Base-by-base conservation (phyloP, 2,113 vertebrate genomes). In the Tauraco erythrolophus region DNA sequence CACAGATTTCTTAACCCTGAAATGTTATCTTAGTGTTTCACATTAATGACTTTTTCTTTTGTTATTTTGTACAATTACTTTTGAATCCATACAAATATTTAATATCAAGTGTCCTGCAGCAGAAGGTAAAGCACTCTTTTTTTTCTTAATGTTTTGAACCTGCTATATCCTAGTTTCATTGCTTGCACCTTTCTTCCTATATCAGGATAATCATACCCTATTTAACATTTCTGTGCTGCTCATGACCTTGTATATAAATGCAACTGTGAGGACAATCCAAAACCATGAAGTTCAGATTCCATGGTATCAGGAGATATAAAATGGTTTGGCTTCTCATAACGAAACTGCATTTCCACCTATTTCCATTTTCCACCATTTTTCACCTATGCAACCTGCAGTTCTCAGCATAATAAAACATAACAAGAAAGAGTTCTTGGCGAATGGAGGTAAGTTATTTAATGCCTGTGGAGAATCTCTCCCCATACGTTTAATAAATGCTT, bases 401-500 rank as follows among this genome's bases (percentile, higher is more conserved):
- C 89, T 95, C 93, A 96, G 76, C 74, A 23, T 19, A 91, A 93
- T 91, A 94, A 94, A 97, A 95, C 39, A 50, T 60, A 90, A 84
- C 66, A 74, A 84, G 74, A 46, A n/a, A 61, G 4, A 78, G 79
- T 27, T 85, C 83, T 94, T 96, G 92, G 87, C 89, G 97, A 85
- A 79, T 6, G 39, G 31, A 96, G 45, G 65, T 4, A 83, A 60
- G 83, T 94, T 92, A 95, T 92, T 95, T 95, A 93, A 93, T 93
- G 69, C 70, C 92, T 80, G 83, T 64, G 91, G 90, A 93, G 86
- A 89, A 96, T 90, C 82, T 89, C 37, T 89, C 85, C 91, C 91
- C 87, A n/a, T 78, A 76, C 82, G 87, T 85, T 97, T 91, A 91
- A 96, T 97, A 95, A 97, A 96, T 91, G 84, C 61, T 97, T 91